Evolutionary conservation across 2,113 vertebrate species (phyloP).

Genomic region (Marcusenius ussheri): DNA sequence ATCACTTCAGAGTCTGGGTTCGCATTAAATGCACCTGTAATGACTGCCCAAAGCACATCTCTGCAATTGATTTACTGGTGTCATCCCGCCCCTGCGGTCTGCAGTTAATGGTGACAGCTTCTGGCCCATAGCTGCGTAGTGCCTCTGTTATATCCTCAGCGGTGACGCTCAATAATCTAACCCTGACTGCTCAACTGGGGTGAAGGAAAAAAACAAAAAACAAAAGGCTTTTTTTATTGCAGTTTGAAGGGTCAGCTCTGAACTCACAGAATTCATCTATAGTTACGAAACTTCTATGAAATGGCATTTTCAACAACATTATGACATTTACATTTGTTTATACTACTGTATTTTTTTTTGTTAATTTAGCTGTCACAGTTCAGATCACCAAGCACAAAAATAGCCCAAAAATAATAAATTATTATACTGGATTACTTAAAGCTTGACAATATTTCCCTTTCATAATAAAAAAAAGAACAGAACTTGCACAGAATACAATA

Average conservation of each 20-base stretch:
- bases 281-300: not conserved
- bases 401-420: not conserved
- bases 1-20: not conserved
- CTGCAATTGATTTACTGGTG: constrained; percentile 12
- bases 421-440: not conserved
- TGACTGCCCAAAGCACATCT: constrained; percentile 7
- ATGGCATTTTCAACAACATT: not conserved
- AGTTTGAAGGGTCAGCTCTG: not conserved
- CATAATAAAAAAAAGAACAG: not conserved
- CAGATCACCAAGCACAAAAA: not conserved
- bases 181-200: not conserved
- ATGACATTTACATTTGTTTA: not conserved
- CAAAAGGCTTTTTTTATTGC: not conserved
- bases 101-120: constrained; percentile 11
- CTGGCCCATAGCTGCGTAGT: not conserved
- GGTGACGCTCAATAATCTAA: not conserved
- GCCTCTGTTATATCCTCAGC: constrained; percentile 6
- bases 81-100: not conserved
- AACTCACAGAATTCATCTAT: not conserved
- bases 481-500: not conserved
- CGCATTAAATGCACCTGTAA: not conserved
- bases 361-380: not conserved
- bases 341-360: not conserved
- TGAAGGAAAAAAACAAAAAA: not conserved
- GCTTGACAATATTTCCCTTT: not conserved